Conservation (phyloP, 2,113 vertebrate genomes). For the Eudyptes chrysolophus region DNA sequence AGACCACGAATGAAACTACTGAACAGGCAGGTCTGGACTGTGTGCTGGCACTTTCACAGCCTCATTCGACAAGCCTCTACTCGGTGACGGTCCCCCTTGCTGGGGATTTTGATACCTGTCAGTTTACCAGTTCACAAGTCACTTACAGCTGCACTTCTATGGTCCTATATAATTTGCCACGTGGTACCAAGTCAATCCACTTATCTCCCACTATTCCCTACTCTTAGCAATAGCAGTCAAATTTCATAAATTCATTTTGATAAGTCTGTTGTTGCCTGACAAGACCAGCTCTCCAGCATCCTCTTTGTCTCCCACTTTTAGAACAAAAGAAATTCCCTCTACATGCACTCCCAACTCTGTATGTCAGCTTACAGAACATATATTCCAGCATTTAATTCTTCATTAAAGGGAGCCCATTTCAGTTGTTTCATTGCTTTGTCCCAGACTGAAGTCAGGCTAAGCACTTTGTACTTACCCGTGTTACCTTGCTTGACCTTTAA, state of each 20-base stretch:
- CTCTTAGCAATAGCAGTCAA: background rate
- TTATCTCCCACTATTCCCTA: background rate
- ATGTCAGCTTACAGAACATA: background rate
- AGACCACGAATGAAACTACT: background rate
- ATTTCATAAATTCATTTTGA: background rate
- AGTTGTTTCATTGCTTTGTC: background rate
- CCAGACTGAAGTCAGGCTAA: background rate
- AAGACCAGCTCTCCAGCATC: background rate
- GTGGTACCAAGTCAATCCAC: background rate
- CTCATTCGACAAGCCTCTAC: background rate
- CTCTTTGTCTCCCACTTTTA: background rate
- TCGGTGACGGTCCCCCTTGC: background rate
- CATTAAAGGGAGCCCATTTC: background rate
- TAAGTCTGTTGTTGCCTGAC: background rate
- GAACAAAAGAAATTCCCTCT: background rate
- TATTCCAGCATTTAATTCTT: background rate
- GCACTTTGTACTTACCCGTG: background rate
- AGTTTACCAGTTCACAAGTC: background rate
- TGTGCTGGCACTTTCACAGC: background rate
- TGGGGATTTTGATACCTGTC: background rate
- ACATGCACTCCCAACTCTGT: accelerated
- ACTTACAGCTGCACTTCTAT: background rate
- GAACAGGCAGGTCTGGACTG: background rate
- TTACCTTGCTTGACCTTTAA: background rate
- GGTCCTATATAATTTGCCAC: background rate